A percentile compares a stretch with the other conserved stretches of the same genome.
Conservation (phyloP, 2,888 invertebrate species). For the Sminthurinus aureus region DNA sequence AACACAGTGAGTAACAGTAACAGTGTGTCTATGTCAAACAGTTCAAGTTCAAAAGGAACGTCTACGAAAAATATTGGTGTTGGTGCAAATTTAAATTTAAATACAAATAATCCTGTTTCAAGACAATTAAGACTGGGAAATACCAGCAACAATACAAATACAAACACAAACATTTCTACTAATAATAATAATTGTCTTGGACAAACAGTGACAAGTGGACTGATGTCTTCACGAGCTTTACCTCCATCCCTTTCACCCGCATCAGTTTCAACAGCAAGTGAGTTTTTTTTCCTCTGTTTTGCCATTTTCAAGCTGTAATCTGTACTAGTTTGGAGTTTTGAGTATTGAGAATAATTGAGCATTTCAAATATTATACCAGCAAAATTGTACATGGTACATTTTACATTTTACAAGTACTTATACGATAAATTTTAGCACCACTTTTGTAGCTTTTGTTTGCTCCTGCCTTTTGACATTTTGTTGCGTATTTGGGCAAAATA, state of each 20-base stretch:
- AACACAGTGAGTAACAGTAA: background rate
- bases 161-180: background rate
- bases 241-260: constrained; percentile 14
- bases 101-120: constrained; percentile 1
- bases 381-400: too few relatives aligned
- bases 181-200: background rate
- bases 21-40: background rate
- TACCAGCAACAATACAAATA: background rate
- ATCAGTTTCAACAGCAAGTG: background rate
- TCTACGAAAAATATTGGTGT: constrained; percentile 44
- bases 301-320: too few relatives aligned
- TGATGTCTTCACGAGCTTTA: background rate
- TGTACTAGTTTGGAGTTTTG: too few relatives aligned
- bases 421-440: too few relatives aligned
- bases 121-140: constrained; percentile 26
- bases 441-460: too few relatives aligned
- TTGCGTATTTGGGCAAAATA: too few relatives aligned
- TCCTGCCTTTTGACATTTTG: too few relatives aligned
- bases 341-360: too few relatives aligned
- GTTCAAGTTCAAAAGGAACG: constrained; percentile 13
- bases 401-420: too few relatives aligned
- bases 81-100: constrained; percentile 39
- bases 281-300: too few relatives aligned
- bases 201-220: background rate
- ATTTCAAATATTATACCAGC: too few relatives aligned